Evolutionary conservation across 1,140 invertebrate species (phyloP).

Genomic region (Platyura marginata): DNA sequence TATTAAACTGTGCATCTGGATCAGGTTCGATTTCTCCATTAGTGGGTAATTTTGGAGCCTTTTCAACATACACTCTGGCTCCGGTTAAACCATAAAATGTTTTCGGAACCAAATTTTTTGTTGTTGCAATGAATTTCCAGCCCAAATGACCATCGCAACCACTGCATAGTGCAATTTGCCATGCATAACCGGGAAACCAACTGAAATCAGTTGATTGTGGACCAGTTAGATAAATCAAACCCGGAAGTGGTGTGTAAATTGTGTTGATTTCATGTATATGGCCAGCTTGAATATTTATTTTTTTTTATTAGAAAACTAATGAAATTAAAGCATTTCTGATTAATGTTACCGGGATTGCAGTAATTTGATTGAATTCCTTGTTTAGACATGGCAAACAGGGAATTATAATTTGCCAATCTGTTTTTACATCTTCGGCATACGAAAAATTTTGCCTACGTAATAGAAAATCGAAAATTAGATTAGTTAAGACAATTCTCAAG

Average conservation of each 20-base stretch:
- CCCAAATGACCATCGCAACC: constrained; percentile 4
- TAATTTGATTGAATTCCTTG: constrained; percentile 66
- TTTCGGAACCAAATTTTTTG: constrained; percentile 40
- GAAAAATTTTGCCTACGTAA: constrained; percentile 33
- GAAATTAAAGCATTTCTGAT: no score
- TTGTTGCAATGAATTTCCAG: constrained; percentile 60
- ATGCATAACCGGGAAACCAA: constrained; percentile 68
- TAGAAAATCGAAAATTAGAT: no score
- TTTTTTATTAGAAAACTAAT: no score
- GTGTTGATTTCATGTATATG: constrained; percentile 69
- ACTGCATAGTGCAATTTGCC: neutral
- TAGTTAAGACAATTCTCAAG: no score
- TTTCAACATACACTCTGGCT: constrained; percentile 33
- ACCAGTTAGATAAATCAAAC: constrained; percentile 34
- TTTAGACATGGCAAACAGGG: constrained; percentile 65
- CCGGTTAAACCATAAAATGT: constrained; percentile 67
- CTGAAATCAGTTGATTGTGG: constrained; percentile 46
- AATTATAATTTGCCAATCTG: constrained; percentile 40
- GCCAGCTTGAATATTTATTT: constrained; percentile 29
- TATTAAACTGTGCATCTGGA: neutral
- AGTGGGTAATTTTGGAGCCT: constrained; percentile 32
- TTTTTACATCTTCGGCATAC: constrained; percentile 42
- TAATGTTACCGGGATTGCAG: constrained; percentile 51
- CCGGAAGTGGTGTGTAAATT: constrained; percentile 32
- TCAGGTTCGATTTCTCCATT: no score